phyloP scores from a whole-genome alignment of 37 sponge, comb jelly and placozoan genomes.

The Spongilla lacustris region DNA sequence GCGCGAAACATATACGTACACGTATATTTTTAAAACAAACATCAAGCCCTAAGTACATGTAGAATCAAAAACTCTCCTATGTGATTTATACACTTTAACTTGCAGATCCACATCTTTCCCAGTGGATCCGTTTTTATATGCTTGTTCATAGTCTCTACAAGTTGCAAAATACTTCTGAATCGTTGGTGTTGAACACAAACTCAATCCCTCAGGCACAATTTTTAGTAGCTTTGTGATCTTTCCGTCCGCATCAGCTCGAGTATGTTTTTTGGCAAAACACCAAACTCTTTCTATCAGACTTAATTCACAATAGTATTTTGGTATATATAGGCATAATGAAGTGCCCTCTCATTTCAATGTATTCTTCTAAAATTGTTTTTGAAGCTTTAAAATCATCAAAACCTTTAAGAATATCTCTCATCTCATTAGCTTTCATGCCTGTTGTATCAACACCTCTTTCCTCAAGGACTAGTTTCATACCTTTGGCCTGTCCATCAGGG shows the following conservation, averaged over 20 bases:
- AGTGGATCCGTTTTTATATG: no score
- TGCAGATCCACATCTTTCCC: no score
- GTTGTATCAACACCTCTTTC: conserved; percentile 13
- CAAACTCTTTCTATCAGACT: conserved; percentile 16
- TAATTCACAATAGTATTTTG: conserved; percentile 2
- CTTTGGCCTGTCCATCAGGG: neutral
- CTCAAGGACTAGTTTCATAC: conserved; percentile 13
- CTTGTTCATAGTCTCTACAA: no score
- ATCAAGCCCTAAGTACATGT: no score
- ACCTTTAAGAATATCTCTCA: no score
- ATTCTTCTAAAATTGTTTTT: conserved; percentile 8
- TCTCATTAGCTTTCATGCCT: no score
- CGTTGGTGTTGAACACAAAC: no score
- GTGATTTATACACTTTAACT: no score
- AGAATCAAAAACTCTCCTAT: no score
- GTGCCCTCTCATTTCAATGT: neutral
- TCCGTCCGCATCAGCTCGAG: conserved; percentile 11
- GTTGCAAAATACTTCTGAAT: no score
- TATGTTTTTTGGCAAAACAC: conserved; percentile 26
- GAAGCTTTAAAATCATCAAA: neutral
- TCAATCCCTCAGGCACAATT: conserved; percentile 13
- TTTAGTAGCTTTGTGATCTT: neutral
- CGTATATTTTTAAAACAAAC: no score
- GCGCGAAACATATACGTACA: no score
- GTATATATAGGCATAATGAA: conserved; percentile 2